Evolutionary conservation across 2,113 vertebrate genomes (phyloP).

Genomic region (Eubucco bourcierii): DNA sequence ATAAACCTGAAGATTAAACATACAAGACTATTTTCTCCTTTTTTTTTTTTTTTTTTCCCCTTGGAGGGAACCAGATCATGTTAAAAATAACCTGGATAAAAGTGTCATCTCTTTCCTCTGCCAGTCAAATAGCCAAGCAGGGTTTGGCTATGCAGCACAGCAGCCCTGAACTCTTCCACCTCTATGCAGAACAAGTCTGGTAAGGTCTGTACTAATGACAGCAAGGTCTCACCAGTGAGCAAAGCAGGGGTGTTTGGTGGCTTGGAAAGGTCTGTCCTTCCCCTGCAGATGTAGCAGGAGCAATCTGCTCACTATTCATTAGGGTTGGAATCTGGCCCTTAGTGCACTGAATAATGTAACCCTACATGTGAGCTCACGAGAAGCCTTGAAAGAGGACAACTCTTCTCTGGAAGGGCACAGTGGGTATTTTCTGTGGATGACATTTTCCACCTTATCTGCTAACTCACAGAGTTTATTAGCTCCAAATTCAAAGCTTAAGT

Average conservation of each 20-base stretch:
- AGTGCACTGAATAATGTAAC: background rate
- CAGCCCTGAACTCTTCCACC: background rate
- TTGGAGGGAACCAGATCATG: background rate
- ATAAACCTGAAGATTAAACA: conserved; percentile 40
- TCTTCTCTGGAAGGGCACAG: background rate
- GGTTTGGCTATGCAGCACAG: background rate
- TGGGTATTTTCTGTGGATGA: background rate
- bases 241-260: fast-evolving
- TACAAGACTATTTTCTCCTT: background rate
- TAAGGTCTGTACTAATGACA: background rate
- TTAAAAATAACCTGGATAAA: background rate
- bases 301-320: background rate
- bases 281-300: background rate
- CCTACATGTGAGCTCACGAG: background rate
- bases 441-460: background rate
- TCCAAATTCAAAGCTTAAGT: conserved; percentile 37
- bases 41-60: background rate
- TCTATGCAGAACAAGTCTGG: background rate
- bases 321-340: background rate
- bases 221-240: background rate
- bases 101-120: background rate
- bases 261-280: background rate
- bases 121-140: background rate
- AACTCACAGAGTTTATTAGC: conserved; percentile 36
- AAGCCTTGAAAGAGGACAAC: background rate